A percentile compares a stretch with the other conserved stretches of the same genome.
Conservation (phyloP, 2,797 vertebrate species). For the Sternarchorhynchus goeldii region DNA sequence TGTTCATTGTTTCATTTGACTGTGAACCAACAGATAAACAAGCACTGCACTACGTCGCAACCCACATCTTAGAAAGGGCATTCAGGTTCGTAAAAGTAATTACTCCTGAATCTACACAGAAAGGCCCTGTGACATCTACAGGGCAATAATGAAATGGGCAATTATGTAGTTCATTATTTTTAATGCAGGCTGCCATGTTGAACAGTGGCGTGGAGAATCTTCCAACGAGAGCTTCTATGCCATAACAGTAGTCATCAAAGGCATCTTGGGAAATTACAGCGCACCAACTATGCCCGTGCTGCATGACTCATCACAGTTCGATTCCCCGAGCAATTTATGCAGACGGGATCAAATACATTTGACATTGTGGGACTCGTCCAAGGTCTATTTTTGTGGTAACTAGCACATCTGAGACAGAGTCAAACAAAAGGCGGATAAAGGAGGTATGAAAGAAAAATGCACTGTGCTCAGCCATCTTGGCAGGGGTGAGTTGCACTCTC, state of each 20-base stretch:
- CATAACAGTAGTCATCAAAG: conserved; percentile 53
- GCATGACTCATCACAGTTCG: conserved; percentile 48
- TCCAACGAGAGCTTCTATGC: conserved; percentile 30
- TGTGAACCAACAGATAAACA: conserved; percentile 41
- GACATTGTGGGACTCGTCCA: conserved; percentile 47
- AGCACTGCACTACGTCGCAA: conserved; percentile 25
- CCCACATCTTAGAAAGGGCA: conserved; percentile 45
- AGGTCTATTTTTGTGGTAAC: conserved; percentile 49
- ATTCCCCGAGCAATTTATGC: conserved; percentile 55
- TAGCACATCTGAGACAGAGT: conserved; percentile 38
- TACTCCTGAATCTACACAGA: conserved; percentile 45
- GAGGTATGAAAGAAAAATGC: conserved; percentile 15
- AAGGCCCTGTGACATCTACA: conserved; percentile 41
- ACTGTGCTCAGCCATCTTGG: conserved; percentile 4
- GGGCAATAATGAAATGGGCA: conserved; percentile 57
- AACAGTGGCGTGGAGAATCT: conserved; percentile 45
- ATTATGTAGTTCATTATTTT: conserved; percentile 61
- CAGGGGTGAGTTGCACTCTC: background rate
- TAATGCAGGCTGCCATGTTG: conserved; percentile 51
- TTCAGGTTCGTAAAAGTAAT: conserved; percentile 55
- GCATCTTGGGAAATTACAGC: conserved; percentile 45
- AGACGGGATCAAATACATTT: conserved; percentile 50
- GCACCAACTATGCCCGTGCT: conserved; percentile 42
- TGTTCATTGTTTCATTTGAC: conserved; percentile 36
- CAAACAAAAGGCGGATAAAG: conserved; percentile 30